Base-by-base conservation (phyloP, 2,113 vertebrate species). In the Dipodomys merriami region DNA sequence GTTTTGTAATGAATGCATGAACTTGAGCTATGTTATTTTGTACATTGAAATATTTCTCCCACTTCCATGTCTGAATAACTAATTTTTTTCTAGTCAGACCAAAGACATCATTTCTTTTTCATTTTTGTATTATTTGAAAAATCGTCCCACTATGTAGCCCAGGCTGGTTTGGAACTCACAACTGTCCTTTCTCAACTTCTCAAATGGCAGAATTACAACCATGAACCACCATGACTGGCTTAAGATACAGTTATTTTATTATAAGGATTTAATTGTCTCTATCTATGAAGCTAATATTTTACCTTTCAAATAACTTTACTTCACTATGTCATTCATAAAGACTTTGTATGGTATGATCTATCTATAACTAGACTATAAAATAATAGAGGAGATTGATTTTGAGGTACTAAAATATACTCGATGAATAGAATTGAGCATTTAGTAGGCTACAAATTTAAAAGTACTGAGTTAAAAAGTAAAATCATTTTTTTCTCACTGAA, bases 41-140 rank as follows among this genome's bases (percentile, higher is more conserved):
- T 64, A 12, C 6, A 25, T 23, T 83, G 19, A 39, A 39, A 16
- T 57, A 5, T 13, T 53, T 62, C 25, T 73, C 7, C 19, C 53
- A 9, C 27, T 80, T 69, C 16, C 27, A 67, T 53, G 39, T 65
- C 27, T 33, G 39, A 88, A 49, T 35, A 19, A 67, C 29, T 82
- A 8, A 1, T 85, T 82, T 85, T 82, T 91, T 91, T 85, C 39
- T 92, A 74, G 68, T 73, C 23, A 79, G n/a, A 53, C 4, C 67
- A 84, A 94, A 92, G 83, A 57, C 27, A 20, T 64, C 11, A 64
- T 25, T 25, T 64, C 15, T 64, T 64, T 64, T 64, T 23, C 23
- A 3, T 23, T 64, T 64, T 64, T 25, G 20, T 64, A 25, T 64
- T 64, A 5, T 64, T 64, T 64, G 62, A 25, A 25, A 64, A 2